Percentiles rank a stretch among this genome's conserved stretches.
phyloP scores from a whole-genome alignment of 1,140 invertebrate species.

The Globodera rostochiensis region DNA sequence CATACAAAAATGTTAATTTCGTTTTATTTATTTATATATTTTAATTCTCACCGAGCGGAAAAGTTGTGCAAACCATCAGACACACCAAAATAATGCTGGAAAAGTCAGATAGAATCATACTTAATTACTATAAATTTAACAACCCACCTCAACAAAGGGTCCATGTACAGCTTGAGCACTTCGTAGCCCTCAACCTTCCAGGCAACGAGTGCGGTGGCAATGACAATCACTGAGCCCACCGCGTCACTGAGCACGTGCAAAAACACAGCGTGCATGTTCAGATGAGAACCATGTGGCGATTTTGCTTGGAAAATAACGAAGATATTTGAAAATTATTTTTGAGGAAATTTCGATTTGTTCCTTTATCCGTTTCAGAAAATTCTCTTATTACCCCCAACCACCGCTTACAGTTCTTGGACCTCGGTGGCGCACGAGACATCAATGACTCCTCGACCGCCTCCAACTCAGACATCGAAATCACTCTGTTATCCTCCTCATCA shows the following conservation, averaged over 20 bases:
- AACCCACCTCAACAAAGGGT: conserved; percentile 81
- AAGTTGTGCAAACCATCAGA: conserved; percentile 69
- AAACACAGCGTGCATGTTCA: conserved; percentile 97
- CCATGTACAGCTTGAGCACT: conserved; percentile 78
- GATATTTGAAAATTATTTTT: neutral
- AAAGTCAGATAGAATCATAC: conserved; percentile 25
- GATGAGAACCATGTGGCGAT: conserved; percentile 69
- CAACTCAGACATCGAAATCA: conserved; percentile 42
- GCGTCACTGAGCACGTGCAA: conserved; percentile 93
- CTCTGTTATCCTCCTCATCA: conserved; percentile 23
- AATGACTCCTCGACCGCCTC: conserved; percentile 40
- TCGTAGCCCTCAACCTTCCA: conserved; percentile 85
- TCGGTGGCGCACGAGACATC: conserved; percentile 26
- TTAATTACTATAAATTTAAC: neutral
- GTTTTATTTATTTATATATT: conserved; percentile 50
- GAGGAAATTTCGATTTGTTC: neutral
- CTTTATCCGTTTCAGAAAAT: neutral
- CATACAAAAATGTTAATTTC: no score
- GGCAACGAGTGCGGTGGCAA: conserved; percentile 82
- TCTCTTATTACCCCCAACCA: neutral
- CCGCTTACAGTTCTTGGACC: neutral
- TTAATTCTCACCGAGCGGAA: conserved; percentile 68
- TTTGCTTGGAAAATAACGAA: neutral
- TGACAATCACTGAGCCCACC: conserved; percentile 86
- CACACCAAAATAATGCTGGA: conserved; percentile 70